Evolutionary conservation across 53 echinoderm and acorn worm species (phyloP).

Genomic region (Echinometra lucunter): DNA sequence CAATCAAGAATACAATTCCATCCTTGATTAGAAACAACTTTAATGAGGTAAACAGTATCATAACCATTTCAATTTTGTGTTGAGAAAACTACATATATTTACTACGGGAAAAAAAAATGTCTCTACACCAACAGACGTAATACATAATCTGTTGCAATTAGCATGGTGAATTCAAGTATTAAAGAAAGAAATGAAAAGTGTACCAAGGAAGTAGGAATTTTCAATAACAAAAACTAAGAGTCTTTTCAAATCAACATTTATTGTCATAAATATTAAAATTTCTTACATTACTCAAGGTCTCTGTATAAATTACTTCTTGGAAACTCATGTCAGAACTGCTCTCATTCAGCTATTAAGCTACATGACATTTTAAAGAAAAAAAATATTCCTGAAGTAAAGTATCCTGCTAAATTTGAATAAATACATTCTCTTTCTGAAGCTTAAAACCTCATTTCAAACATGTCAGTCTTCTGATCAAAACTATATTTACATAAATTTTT

Average conservation of each 20-base stretch:
- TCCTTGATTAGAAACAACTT: not conserved
- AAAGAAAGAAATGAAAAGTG: not conserved
- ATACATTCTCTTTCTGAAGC: not conserved
- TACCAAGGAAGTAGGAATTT: not conserved
- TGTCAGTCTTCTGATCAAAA: not conserved
- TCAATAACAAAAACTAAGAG: not conserved
- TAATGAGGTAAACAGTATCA: not conserved
- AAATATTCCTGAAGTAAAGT: not conserved
- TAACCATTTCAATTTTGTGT: not conserved
- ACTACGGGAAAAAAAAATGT: not conserved
- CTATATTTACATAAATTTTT: constrained; percentile 7
- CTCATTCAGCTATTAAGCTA: not conserved
- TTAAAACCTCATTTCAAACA: not conserved
- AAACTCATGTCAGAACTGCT: not conserved
- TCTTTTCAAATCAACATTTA: not conserved
- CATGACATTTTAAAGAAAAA: not conserved
- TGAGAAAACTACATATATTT: not conserved
- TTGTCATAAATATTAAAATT: not conserved
- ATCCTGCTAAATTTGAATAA: constrained; percentile 27
- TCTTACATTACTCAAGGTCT: not conserved
- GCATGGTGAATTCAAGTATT: not conserved
- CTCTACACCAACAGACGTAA: not conserved
- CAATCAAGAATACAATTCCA: not conserved
- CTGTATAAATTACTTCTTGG: not conserved
- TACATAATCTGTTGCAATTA: not conserved